Evolutionary conservation across 2,888 invertebrate genomes (phyloP), one percentile per base, ranked within the genome.

Genomic region (Zygogramma bicolorata): DNA sequence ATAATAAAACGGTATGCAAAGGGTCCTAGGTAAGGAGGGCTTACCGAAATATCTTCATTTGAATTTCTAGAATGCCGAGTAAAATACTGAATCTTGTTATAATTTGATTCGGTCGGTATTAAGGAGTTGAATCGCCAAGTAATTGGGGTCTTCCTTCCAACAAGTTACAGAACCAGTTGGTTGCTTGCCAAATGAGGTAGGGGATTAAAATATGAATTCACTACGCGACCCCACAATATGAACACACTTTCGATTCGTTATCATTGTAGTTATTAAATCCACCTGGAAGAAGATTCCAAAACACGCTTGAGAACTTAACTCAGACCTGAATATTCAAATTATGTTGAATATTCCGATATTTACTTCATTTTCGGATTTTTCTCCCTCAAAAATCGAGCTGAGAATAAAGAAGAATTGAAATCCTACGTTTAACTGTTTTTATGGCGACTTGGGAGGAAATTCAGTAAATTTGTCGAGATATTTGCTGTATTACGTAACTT

Each of bases 141-240:
- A 71, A 71, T 71, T 71, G 70, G 31, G 53, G 29, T 61, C 57
- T 66, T 71, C 62, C 62, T 62, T 46, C 58, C 7, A 67, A 71
- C 71, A 20, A 58, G 71, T 71, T 67, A n/a, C 10, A 57, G 29
- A 70, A 71, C 62, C 34, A 42, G 70, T 60, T 65, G 57, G 70
- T 60, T 65, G 49, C 20, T 27, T 18, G 18, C 18, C 27, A 5
- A 20, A 46, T 46, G 46, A 53, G 27, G n/a, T 25, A n/a, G 15
- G 53, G 53, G 53, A 27, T 53, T 53, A 53, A 13, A 53, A 53
- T 53, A 25, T 53, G 53, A 53, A 27, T 15, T 46, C 46, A 15
- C 20, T 15, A 18, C 15, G n/a, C 27, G 53, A 18, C 46, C 46
- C 46, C 46, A 46, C 20, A 46, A 18, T 46, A 8, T 20, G 3